phyloP scores from a whole-genome alignment of 2,888 invertebrate species.

The Hofmannophila pseudospretella region DNA sequence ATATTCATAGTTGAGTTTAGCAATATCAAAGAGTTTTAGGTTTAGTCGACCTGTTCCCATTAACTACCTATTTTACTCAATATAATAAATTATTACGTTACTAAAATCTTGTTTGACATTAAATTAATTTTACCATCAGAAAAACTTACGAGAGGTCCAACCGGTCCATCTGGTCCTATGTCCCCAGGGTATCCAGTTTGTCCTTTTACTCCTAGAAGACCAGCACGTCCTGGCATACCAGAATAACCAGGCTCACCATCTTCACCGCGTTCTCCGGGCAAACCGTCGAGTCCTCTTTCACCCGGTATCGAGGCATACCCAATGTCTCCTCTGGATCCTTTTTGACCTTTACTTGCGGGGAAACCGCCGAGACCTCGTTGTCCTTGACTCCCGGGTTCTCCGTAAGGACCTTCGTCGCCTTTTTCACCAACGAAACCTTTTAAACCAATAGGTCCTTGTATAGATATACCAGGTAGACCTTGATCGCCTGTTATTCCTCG shows the following conservation, averaged over 20 bases:
- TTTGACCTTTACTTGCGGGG: conserved; percentile 77
- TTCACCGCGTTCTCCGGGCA: conserved; percentile 67
- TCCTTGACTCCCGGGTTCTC: conserved; percentile 74
- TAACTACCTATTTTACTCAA: too few species aligned
- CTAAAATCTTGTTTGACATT: neutral
- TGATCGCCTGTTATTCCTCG: conserved; percentile 49
- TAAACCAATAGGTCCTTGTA: conserved; percentile 65
- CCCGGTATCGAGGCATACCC: conserved; percentile 67
- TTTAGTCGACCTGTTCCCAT: too few species aligned
- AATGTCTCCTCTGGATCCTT: conserved; percentile 66
- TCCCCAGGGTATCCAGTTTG: conserved; percentile 71
- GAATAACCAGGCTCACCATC: conserved; percentile 77
- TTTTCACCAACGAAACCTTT: conserved; percentile 83
- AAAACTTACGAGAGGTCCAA: conserved; percentile 73
- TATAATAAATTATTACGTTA: neutral
- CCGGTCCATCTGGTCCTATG: conserved; percentile 74
- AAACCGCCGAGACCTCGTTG: conserved; percentile 79
- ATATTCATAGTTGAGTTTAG: too few species aligned
- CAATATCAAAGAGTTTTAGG: too few species aligned
- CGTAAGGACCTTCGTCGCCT: conserved; percentile 81
- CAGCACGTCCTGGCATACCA: conserved; percentile 75
- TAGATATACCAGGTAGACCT: conserved; percentile 56
- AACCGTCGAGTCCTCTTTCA: conserved; percentile 56
- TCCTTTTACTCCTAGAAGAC: conserved; percentile 62
- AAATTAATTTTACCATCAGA: too few species aligned